Conservation (phyloP, 37 sponge, comb jelly and placozoan species). For the Beroe ovata region DNA sequence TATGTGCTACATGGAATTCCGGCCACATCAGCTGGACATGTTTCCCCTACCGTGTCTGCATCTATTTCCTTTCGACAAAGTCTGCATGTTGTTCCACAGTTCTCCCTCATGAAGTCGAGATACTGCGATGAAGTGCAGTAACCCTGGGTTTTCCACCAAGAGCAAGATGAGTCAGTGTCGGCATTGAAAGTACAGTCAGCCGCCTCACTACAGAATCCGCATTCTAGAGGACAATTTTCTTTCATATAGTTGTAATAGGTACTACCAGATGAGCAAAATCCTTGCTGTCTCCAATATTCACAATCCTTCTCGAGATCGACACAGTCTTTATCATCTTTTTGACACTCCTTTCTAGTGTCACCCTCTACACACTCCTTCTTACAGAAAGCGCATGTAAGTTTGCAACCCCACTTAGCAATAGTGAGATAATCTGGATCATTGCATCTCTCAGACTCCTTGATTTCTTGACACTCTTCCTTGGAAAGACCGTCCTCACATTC, state of each 20-base stretch:
- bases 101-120: conserved; percentile 14
- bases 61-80: neutral
- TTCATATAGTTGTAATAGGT: conserved; percentile 8
- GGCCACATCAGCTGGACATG: neutral
- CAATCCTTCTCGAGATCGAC: conserved; percentile 22
- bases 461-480: neutral
- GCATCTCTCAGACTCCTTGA: neutral
- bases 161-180: neutral
- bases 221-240: neutral
- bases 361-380: neutral
- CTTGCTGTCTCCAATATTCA: neutral
- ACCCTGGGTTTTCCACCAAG: conserved; percentile 19
- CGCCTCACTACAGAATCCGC: neutral
- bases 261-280: neutral
- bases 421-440: neutral
- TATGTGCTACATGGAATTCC: neutral
- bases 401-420: conserved; percentile 9
- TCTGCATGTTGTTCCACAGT: conserved; percentile 21
- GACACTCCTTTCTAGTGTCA: neutral
- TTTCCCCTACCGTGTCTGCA: neutral
- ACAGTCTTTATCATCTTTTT: conserved; percentile 8
- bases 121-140: neutral
- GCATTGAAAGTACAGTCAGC: neutral
- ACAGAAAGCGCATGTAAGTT: conserved; percentile 52
- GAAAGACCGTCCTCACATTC: conserved; percentile 24